Evolutionary conservation across 1,140 invertebrate genomes (phyloP).

Genomic region (Drosophila burlai): DNA sequence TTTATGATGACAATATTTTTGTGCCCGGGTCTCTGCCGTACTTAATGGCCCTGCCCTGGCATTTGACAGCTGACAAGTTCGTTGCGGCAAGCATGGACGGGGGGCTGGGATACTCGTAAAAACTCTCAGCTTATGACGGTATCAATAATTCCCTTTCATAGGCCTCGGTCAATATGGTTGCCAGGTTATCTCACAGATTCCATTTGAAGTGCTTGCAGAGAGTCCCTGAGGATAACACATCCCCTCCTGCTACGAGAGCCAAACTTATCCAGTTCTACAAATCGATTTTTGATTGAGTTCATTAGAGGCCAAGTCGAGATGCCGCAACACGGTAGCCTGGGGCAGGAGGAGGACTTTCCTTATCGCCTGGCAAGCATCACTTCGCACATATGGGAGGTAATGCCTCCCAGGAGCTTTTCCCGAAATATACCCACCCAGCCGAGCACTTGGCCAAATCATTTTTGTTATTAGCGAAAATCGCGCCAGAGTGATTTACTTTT

Average conservation of each 20-base stretch:
- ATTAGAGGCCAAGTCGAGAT: conserved; percentile 66
- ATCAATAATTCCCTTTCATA: conserved; percentile 82
- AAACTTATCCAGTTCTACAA: conserved; percentile 64
- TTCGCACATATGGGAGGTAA: conserved; percentile 50
- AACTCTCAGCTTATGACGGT: conserved; percentile 59
- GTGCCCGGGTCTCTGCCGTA: conserved; percentile 51
- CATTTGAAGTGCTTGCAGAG: conserved; percentile 66
- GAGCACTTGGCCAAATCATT: conserved; percentile 73
- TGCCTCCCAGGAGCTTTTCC: conserved; percentile 69
- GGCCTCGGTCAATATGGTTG: conserved; percentile 62
- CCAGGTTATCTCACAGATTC: conserved; percentile 80
- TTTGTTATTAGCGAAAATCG: conserved; percentile 83
- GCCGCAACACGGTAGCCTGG: conserved; percentile 38
- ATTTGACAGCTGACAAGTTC: conserved; percentile 83
- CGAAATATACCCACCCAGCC: conserved; percentile 1
- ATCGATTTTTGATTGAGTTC: conserved; percentile 85
- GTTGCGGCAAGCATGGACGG: conserved; percentile 43
- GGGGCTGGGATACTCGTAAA: conserved; percentile 23
- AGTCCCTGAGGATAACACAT: conserved; percentile 9
- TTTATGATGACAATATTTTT: conserved; percentile 85
- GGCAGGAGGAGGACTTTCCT: conserved; percentile 23
- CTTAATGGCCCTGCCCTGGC: conserved; percentile 78
- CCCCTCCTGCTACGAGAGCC: neutral
- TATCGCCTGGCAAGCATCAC: conserved; percentile 55
- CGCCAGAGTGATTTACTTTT: conserved; percentile 81